phyloP scores from a whole-genome alignment of 1,140 invertebrate genomes.

The Thaumatotibia leucotreta region DNA sequence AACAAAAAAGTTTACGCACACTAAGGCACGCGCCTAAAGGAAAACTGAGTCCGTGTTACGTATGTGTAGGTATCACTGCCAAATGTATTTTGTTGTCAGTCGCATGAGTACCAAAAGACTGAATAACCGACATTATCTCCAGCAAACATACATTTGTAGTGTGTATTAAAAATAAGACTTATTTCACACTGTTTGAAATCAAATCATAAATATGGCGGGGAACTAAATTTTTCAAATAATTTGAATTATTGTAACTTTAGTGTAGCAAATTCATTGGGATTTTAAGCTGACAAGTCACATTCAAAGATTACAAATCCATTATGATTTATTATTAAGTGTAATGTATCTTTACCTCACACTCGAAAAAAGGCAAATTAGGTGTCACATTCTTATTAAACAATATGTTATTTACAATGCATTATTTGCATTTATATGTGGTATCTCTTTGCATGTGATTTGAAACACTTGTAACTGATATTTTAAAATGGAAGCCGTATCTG shows the following conservation, averaged over 20 bases:
- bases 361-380: neutral
- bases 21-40: constrained; percentile 23
- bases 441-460: neutral
- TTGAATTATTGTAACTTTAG: neutral
- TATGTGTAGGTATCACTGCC: neutral
- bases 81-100: neutral
- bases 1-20: constrained; percentile 29
- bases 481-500: neutral
- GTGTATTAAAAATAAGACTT: neutral
- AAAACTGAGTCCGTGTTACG: neutral
- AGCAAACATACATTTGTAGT: neutral
- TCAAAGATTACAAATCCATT: neutral
- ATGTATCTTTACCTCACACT: no score
- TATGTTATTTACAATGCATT: neutral
- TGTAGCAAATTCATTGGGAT: neutral
- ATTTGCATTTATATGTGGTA: neutral
- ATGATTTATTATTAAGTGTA: neutral
- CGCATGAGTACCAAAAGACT: neutral
- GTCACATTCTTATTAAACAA: neutral
- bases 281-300: neutral
- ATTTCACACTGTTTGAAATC: neutral
- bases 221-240: neutral
- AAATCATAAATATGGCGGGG: neutral
- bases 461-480: constrained; percentile 1
- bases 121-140: neutral